phyloP scores from a whole-genome alignment of 2,113 vertebrate genomes.

The Cranoglanis bouderius region DNA sequence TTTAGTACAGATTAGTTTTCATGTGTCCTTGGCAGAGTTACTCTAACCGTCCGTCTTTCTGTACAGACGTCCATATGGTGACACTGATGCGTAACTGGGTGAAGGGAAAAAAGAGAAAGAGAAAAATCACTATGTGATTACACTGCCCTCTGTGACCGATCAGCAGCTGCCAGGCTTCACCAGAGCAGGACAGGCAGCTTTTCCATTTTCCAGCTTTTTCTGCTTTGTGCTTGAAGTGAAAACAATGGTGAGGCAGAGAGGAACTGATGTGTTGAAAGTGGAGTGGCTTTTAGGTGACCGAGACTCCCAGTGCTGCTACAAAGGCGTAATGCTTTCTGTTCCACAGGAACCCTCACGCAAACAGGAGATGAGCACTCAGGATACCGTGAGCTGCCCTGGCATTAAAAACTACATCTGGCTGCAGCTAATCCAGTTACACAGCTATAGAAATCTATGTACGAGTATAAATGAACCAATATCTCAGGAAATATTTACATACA shows the following conservation, averaged over 20 bases:
- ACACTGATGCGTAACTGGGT: neutral
- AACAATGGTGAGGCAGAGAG: neutral
- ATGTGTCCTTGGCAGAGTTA: conserved; percentile 47
- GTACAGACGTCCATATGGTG: conserved; percentile 28
- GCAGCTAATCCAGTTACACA: neutral
- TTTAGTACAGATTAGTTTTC: conserved; percentile 25
- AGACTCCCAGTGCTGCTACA: neutral
- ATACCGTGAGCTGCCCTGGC: neutral
- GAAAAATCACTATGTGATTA: conserved; percentile 61
- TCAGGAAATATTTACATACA: neutral
- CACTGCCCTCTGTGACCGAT: conserved; percentile 36
- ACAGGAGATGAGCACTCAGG: conserved; percentile 6
- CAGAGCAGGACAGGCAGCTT: neutral
- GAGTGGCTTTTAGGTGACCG: conserved; percentile 9
- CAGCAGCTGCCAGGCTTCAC: conserved; percentile 42
- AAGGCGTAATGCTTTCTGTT: neutral
- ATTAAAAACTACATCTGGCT: neutral
- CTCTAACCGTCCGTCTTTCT: conserved; percentile 43
- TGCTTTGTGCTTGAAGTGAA: neutral
- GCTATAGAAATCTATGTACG: neutral
- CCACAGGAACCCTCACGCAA: neutral
- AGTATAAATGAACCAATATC: neutral
- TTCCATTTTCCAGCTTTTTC: too few species aligned
- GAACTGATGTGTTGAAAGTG: neutral
- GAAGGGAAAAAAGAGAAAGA: conserved; percentile 1